These are phyloP conservation scores for Aurelia sp. DNA, from an alignment of 30 jellyfish, hydroid and myxozoan genomes.

Conservation along the genomic window DNA sequence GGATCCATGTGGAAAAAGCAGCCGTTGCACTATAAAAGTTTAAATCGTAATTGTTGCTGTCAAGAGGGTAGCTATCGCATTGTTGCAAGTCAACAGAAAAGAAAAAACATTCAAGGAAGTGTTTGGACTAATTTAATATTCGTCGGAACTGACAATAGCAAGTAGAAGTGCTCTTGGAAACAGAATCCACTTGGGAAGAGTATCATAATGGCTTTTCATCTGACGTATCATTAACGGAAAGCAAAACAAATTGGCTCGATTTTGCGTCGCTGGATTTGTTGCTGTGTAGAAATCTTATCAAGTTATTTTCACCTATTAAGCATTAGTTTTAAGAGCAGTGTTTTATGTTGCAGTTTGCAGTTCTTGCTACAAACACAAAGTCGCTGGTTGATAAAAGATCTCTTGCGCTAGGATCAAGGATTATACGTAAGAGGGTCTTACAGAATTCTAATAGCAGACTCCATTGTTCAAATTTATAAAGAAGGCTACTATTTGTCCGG, in stretches of 20 bases:
- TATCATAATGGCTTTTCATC: not conserved
- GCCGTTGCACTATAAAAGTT: not conserved
- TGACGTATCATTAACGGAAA: not conserved
- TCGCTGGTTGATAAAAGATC: not conserved
- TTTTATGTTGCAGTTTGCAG: no score
- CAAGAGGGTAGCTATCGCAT: conserved; percentile 18
- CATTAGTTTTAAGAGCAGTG: no score
- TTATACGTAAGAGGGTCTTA: conserved; percentile 62
- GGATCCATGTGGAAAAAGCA: no score
- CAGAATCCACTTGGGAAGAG: not conserved
- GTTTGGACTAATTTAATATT: not conserved
- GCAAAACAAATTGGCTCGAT: not conserved
- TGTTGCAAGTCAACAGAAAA: not conserved
- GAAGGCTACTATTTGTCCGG: not conserved
- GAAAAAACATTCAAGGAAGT: not conserved
- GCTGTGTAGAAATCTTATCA: no score
- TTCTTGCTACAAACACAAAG: no score
- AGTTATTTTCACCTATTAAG: no score
- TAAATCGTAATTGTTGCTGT: not conserved
- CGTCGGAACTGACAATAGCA: not conserved
- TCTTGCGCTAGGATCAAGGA: conserved; percentile 33
- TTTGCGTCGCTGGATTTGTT: not conserved
- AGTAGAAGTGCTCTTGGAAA: not conserved
- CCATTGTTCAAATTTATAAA: conserved; percentile 38
- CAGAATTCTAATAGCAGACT: conserved; percentile 33